Evolutionary conservation across 2,888 invertebrate genomes (phyloP).

Genomic region (Asteroscopus sphinx): DNA sequence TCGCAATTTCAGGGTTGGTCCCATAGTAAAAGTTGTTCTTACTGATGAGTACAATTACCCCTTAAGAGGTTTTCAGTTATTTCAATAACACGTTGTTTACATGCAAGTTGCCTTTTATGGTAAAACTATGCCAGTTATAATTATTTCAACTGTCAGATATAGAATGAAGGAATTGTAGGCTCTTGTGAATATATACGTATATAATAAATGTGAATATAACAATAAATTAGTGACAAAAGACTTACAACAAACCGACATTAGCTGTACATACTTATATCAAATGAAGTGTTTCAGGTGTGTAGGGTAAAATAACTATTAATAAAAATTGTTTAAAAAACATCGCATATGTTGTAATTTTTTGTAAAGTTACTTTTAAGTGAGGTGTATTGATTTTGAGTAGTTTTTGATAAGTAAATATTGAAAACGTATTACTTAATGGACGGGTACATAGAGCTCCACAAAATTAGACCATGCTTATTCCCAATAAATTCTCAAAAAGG

Average conservation of each 20-base stretch:
- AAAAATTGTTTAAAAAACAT: conserved; percentile 66
- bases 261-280: conserved; percentile 80
- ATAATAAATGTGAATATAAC: conserved; percentile 82
- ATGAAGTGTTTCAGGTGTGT: conserved; percentile 76
- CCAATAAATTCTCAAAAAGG: conserved; percentile 69
- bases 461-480: conserved; percentile 38
- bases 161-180: conserved; percentile 73
- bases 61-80: no score
- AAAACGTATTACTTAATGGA: conserved; percentile 78
- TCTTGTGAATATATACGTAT: conserved; percentile 75
- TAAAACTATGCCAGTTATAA: conserved; percentile 43
- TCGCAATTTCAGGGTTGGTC: no score
- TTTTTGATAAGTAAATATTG: conserved; percentile 89
- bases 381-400: conserved; percentile 84
- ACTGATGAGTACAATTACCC: no score
- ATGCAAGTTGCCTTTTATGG: conserved; percentile 46
- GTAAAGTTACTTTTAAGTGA: conserved; percentile 85
- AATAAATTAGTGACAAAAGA: conserved; percentile 84
- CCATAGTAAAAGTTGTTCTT: no score
- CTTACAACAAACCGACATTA: conserved; percentile 73
- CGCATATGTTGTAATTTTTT: conserved; percentile 84
- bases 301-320: conserved; percentile 61
- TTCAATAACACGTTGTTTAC: no score
- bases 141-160: conserved; percentile 62
- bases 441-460: conserved; percentile 69